Base-by-base conservation (phyloP, 2,113 vertebrate species). In the Phalacrocorax brasilianus region DNA sequence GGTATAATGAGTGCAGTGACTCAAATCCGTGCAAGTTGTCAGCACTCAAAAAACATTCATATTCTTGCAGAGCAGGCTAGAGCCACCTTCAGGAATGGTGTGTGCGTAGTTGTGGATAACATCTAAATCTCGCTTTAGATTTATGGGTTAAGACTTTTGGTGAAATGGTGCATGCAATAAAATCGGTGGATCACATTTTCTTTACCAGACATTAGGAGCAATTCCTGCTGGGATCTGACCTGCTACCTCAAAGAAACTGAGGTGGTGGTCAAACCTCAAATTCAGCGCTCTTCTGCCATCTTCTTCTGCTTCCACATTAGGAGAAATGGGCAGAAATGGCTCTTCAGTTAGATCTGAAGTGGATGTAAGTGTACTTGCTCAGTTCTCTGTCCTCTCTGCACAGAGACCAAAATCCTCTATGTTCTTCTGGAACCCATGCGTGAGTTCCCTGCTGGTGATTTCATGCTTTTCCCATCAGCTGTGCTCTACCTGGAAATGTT, bases 361-460 rank as follows among this genome's bases (percentile, higher is more conserved):
- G 56, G 21, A 0, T 27, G 11, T 23, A 9, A 19, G 55, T 1
- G 49, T 35, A 2, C 16, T 28, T 30, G 0, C n/a, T 27, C 23
- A 6, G 5, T 26, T 50, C 65, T 63, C 40, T 49, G 47, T 30
- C 53, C 38, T 63, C 52, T 38, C 52, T 62, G 74, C 55, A 17
- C 50, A 27, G 68, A 44, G 23, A 32, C 32, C 87, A 49, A 53
- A 35, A 49, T 5, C 20, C 14, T 63, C 19, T 20, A 2, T 1
- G 0, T 53, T 2, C 2, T n/a, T 2, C 55, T 45, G 88, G 24
- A 50, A 42, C 58, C 26, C 11, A 24, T 1, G 33, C 0, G 2
- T 3, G 71, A 38, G 55, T 21, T 70, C 42, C 32, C 30, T 40
- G 40, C 2, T 35, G 63, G 32, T 21, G 42, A 33, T 17, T 68